Base-by-base conservation (phyloP, 2,797 vertebrate species). In the Rachycentron canadum region DNA sequence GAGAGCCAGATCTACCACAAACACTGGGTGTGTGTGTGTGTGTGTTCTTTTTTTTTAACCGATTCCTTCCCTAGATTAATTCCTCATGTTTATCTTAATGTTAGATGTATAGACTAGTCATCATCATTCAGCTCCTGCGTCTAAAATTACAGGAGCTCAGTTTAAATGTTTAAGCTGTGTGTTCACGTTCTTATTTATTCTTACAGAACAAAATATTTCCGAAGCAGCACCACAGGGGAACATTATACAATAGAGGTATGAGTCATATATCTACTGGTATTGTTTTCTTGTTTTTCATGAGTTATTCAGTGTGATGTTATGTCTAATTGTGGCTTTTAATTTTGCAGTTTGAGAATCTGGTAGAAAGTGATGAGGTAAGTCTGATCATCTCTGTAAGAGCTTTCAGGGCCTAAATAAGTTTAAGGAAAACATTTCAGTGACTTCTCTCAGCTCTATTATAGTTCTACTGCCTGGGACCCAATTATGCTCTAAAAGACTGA, bases 291-390 rank as follows among this genome's bases (percentile, higher is more conserved):
- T 47, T 38, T 47, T 40, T 4, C 25, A 21, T 38, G 0, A 28
- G 17, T 1, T 14, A 1, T 65, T 75, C 21, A 8, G 8, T 11
- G 2, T 26, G 21, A n/a, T 45, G 19, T 40, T 6, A 21, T 7
- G 7, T 75, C 65, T 83, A 23, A 79, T 67, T 73, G 14, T 56
- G 52, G 32, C 75, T 56, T 89, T 91, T 57, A 43, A 3, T 75
- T 91, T 93, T 95, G 32, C 96, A 99, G 98, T 99, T 99, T 97
- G 98, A 99, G 90, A 99, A 99, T 88, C 94, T 99, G 36, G 98
- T 99, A 61, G 98, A 99, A 91, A 99, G 98, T 13, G 98, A 99
- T 92, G 98, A 99, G 94, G 98, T 99, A 89, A 94, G 97, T 94
- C 26, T 69, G 16, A 40, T 43, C 17, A 23, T 68, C 63, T 47